Conservation (phyloP, 2,797 vertebrate genomes). For the Trachurus trachurus region DNA sequence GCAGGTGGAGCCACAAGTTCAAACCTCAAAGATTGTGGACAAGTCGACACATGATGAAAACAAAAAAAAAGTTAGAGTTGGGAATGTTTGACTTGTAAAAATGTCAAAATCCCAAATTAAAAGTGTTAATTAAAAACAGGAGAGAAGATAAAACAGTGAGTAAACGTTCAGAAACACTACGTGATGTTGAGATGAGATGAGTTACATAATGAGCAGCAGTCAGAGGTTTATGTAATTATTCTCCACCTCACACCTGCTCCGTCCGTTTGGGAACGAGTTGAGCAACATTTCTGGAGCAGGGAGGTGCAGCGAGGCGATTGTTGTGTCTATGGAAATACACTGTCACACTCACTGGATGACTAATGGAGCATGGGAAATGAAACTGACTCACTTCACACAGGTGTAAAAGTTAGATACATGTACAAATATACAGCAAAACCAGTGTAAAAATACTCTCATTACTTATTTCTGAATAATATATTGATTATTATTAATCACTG, state of each 20-base stretch:
- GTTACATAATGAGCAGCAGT: background rate
- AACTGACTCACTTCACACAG: background rate
- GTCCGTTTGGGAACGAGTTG: constrained; percentile 29
- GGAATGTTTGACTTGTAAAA: background rate
- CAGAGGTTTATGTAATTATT: background rate
- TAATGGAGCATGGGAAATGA: background rate
- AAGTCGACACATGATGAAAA: background rate
- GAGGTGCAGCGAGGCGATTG: background rate
- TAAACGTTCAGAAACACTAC: background rate
- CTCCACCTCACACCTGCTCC: background rate
- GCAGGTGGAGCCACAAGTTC: constrained; percentile 46
- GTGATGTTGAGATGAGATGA: background rate
- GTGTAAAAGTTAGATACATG: too few relatives aligned
- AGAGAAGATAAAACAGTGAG: background rate
- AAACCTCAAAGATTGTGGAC: background rate
- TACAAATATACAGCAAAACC: too few relatives aligned
- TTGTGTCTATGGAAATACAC: background rate
- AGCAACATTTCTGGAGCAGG: constrained; percentile 46
- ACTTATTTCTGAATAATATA: background rate
- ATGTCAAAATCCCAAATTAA: background rate
- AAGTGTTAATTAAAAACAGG: background rate
- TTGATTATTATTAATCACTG: background rate
- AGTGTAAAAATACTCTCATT: background rate
- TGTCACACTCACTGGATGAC: constrained; percentile 10
- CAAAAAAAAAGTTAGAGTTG: background rate